A percentile compares a stretch with the other conserved stretches of the same genome.
These are phyloP conservation scores for Nebria ingens DNA, from an alignment of 1,140 invertebrate genomes.

Conservation along the genomic window DNA sequence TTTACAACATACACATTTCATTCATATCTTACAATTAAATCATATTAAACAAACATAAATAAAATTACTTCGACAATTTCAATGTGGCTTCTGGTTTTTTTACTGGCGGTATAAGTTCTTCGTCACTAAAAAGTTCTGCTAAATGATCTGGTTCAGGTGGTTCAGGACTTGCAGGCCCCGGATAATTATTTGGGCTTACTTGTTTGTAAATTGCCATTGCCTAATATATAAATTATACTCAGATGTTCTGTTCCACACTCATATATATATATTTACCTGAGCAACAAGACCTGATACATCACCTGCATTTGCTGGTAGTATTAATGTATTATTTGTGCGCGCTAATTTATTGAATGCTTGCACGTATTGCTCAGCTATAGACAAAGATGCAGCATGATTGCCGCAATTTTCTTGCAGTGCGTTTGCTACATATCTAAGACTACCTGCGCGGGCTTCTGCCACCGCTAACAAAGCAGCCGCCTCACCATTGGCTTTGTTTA, in stretches of 20 bases:
- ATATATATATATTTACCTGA: conserved; percentile 48
- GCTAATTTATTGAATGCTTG: conserved; percentile 87
- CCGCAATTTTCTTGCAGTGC: conserved; percentile 53
- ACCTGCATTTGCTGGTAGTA: conserved; percentile 81
- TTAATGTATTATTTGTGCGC: conserved; percentile 87
- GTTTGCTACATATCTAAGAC: conserved; percentile 62
- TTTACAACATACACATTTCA: conserved; percentile 15
- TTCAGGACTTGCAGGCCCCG: background rate
- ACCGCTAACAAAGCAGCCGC: conserved; percentile 77
- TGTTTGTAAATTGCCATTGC: conserved; percentile 60
- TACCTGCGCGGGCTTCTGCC: conserved; percentile 71
- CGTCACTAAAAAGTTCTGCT: conserved; percentile 46
- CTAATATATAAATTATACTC: conserved; percentile 31
- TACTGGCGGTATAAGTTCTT: conserved; percentile 36
- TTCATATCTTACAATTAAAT: background rate
- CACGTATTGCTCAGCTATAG: conserved; percentile 92
- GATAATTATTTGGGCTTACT: conserved; percentile 34
- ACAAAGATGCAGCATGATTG: conserved; percentile 81
- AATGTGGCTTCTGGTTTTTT: conserved; percentile 16
- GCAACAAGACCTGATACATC: conserved; percentile 77
- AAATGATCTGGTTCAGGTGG: conserved; percentile 26
- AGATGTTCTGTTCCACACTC: background rate
- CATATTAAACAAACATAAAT: conserved; percentile 15
- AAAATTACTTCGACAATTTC: conserved; percentile 17
- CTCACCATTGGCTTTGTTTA: conserved; percentile 79